Percentiles rank a stretch among this genome's conserved stretches.
These are phyloP conservation scores for Drosophila bipectinata DNA, from an alignment of 1,140 invertebrate genomes.

Conservation along the genomic window DNA sequence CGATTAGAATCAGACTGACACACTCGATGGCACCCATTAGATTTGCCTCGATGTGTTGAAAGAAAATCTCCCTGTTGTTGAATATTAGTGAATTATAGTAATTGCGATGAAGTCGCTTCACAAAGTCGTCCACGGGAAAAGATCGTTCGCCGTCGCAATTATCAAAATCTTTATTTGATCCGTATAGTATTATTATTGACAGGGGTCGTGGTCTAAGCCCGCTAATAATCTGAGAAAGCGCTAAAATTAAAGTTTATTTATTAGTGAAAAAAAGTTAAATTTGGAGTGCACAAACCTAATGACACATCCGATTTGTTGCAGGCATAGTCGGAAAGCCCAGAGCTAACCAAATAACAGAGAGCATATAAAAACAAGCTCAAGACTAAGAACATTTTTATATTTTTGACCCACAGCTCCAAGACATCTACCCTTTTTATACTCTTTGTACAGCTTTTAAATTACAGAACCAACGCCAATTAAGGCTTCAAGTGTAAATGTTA, in stretches of 20 bases:
- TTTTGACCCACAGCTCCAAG: neutral
- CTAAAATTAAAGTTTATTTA: neutral
- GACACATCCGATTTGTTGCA: conserved; percentile 60
- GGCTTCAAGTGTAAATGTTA: neutral
- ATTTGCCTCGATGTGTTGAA: conserved; percentile 71
- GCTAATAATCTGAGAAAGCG: neutral
- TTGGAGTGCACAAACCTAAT: conserved; percentile 33
- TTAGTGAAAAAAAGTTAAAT: neutral
- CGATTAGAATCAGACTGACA: conserved; percentile 72
- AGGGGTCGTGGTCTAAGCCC: neutral
- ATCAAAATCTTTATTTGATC: neutral
- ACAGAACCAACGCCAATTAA: neutral
- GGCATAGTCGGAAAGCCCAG: conserved; percentile 21
- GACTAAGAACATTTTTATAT: neutral
- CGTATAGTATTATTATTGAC: neutral
- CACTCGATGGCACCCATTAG: conserved; percentile 72
- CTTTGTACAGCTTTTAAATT: neutral
- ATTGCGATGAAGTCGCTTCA: conserved; percentile 60
- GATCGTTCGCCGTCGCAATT: conserved; percentile 36
- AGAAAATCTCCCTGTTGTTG: conserved; percentile 65
- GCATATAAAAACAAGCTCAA: conserved; percentile 5
- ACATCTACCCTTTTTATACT: neutral
- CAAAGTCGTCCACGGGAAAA: conserved; percentile 66
- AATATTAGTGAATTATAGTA: conserved; percentile 77
- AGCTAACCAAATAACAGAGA: conserved; percentile 10